Evolutionary conservation across 2,113 vertebrate species (phyloP), one percentile per base, ranked within the genome.

Genomic region (Hypomesus transpacificus): DNA sequence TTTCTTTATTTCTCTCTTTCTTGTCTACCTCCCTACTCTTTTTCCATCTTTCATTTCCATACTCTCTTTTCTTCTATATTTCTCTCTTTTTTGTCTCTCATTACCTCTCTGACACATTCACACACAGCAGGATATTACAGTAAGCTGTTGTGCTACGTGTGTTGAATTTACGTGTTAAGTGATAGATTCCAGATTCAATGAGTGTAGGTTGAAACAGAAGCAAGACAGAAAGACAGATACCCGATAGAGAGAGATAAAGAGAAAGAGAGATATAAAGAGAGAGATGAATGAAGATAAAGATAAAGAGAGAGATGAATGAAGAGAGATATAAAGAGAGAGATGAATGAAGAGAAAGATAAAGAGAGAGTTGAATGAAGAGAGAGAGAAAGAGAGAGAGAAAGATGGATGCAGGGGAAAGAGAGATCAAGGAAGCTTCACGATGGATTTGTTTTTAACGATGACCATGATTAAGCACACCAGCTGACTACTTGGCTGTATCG

Each of bases 61-160:
- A 7, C 31, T 34, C 4, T 34, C 31, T 4, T 34, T 34, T 34
- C 31, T 34, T 34, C 31, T 7, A 34, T 7, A 34, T 34, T 26
- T 26, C 24, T 26, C 24, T 26, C 1, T 26, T 26, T 26, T 26
- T 26, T 26, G 24, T 26, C 31, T 34, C 31, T 34, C 31, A 34
- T 34, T 34, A 34, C 31, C 31, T 34, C 4, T 34, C 31, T 34
- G 7, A 58, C 56, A 4, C 68, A 70, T 2, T 13, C 28, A 39
- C 20, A 60, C 78, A 76, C 65, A 73, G 74, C 22, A 59, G 59
- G 68, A 75, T 76, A 70, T 83, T 82, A n/a, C n/a, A n/a, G n/a
- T n/a, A 84, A 85, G 81, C 86, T 78, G 78, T 80, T 87, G 87
- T 71, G 60, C 21, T 57, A 50, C 71, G 76, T 79, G 71, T 54